Conservation (phyloP, 1,140 invertebrate genomes). For the Bicyclus anynana region DNA sequence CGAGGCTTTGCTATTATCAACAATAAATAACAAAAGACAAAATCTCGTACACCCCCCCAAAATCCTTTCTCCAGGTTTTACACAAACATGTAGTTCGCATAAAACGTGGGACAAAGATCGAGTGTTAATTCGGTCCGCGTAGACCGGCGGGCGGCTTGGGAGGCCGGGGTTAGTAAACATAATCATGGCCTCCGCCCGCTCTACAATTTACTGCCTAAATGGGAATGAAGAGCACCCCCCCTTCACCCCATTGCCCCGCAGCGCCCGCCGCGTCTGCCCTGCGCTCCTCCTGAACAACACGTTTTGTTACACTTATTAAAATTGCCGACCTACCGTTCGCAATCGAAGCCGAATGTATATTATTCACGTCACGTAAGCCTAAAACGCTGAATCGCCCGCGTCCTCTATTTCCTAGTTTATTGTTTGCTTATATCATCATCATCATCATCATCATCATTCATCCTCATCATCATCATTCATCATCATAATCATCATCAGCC, state of each 20-base stretch:
- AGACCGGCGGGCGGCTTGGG: slow-evolving; percentile 46
- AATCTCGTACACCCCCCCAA: not conserved
- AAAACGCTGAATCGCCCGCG: too few species aligned
- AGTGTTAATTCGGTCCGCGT: slow-evolving; percentile 63
- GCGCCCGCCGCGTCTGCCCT: slow-evolving; percentile 48
- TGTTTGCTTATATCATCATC: too few species aligned
- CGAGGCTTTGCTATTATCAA: too few species aligned
- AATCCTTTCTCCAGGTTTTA: not conserved
- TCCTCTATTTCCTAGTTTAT: too few species aligned
- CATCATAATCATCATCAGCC: too few species aligned
- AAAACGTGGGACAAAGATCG: slow-evolving; percentile 54
- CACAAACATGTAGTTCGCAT: slow-evolving; percentile 4
- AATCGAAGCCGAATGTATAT: not conserved
- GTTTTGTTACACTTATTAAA: slow-evolving; percentile 33
- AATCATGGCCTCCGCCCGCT: slow-evolving; percentile 66
- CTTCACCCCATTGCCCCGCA: slow-evolving; percentile 30
- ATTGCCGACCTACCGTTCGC: not conserved
- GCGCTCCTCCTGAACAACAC: slow-evolving; percentile 51
- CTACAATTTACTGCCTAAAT: slow-evolving; percentile 70
- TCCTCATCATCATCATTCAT: too few species aligned
- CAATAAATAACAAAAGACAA: too few species aligned
- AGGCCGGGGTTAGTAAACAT: slow-evolving; percentile 67
- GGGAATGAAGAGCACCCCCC: slow-evolving; percentile 58
- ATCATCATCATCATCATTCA: too few species aligned
- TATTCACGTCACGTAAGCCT: too few species aligned